Conservation (phyloP, 53 echinoderm and acorn worm genomes). For the Paracentrotus lividus region DNA sequence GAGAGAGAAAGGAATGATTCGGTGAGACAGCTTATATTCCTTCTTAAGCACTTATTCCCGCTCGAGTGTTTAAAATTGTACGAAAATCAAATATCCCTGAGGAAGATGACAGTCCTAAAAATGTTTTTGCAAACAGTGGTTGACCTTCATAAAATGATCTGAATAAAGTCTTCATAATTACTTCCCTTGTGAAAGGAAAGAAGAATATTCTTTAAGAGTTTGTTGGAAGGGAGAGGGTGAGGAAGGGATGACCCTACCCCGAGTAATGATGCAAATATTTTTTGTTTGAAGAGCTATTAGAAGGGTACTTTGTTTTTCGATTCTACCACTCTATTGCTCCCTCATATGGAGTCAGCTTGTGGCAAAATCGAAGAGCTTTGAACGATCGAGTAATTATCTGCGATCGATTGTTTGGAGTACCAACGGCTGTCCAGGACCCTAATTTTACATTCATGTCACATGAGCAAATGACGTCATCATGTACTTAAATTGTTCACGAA, state of each 20-base stretch:
- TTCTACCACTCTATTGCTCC: neutral
- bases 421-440: slow-evolving; percentile 26
- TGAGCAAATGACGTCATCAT: slow-evolving; percentile 26
- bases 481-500: slow-evolving; percentile 36
- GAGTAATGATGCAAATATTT: slow-evolving; percentile 32
- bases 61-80: slow-evolving; percentile 38
- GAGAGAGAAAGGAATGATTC: slow-evolving; percentile 33
- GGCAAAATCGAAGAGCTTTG: slow-evolving; percentile 38
- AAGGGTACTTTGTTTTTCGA: slow-evolving; percentile 53
- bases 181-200: neutral
- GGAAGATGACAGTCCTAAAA: neutral
- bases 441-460: slow-evolving; percentile 56
- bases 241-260: neutral
- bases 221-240: neutral
- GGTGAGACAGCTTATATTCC: slow-evolving; percentile 48
- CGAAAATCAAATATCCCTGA: slow-evolving; percentile 38
- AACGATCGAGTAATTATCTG: slow-evolving; percentile 54
- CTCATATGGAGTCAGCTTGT: slow-evolving; percentile 47
- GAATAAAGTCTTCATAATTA: neutral
- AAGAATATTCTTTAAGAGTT: neutral
- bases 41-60: slow-evolving; percentile 27
- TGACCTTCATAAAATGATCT: neutral
- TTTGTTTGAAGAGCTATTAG: slow-evolving; percentile 62
- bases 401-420: slow-evolving; percentile 59
- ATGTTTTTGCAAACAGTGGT: neutral